Percentiles rank a stretch among this genome's conserved stretches.
Evolutionary conservation across 2,113 vertebrate genomes (phyloP).

Genomic region (Stegastes partitus): DNA sequence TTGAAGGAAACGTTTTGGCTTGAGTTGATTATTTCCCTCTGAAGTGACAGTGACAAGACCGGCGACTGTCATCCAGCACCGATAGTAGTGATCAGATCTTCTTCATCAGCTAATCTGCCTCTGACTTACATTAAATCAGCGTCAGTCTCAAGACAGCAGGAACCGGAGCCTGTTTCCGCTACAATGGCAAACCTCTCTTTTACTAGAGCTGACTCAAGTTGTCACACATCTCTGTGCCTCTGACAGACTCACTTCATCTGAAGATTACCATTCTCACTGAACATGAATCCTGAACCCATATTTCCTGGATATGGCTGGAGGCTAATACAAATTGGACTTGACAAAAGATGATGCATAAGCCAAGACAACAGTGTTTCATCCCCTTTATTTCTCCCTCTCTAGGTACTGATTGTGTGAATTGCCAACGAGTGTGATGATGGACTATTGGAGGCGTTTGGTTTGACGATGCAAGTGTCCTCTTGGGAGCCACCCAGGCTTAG

Average conservation of each 20-base stretch:
- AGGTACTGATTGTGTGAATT: conserved; percentile 72
- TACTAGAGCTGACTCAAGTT: conserved; percentile 55
- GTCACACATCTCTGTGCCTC: conserved; percentile 63
- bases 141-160: conserved; percentile 57
- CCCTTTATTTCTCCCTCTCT: conserved; percentile 65
- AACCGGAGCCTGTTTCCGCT: conserved; percentile 24
- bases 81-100: conserved; percentile 51
- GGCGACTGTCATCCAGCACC: conserved; percentile 16
- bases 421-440: conserved; percentile 61
- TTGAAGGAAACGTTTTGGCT: conserved; percentile 43
- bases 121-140: conserved; percentile 67
- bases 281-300: conserved; percentile 61
- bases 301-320: conserved; percentile 55
- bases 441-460: conserved; percentile 63
- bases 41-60: conserved; percentile 55
- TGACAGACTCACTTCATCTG: conserved; percentile 70
- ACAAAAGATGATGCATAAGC: conserved; percentile 77
- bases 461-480: conserved; percentile 74
- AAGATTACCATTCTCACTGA: conserved; percentile 70
- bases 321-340: conserved; percentile 79
- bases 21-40: conserved; percentile 43
- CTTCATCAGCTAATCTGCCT: conserved; percentile 72
- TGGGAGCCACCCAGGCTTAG: conserved; percentile 63
- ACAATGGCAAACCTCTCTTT: conserved; percentile 38
- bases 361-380: conserved; percentile 65